phyloP scores from a whole-genome alignment of 2,888 invertebrate genomes.

The Arrhopalites spinosus region DNA sequence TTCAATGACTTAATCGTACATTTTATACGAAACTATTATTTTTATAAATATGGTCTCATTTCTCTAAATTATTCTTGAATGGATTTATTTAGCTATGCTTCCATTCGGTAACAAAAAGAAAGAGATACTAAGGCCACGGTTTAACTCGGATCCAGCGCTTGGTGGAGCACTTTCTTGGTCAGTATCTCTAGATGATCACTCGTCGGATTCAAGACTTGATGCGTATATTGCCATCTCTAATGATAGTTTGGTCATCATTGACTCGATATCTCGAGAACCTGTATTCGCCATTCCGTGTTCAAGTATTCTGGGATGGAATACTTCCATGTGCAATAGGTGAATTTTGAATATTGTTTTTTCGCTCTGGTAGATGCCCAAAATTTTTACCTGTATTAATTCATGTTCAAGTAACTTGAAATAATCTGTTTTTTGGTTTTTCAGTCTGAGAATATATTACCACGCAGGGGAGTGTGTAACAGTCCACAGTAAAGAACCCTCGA shows the following conservation, averaged over 20 bases:
- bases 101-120: slow-evolving; percentile 77
- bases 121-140: slow-evolving; percentile 73
- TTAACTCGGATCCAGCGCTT: slow-evolving; percentile 73
- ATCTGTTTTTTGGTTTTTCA: slow-evolving; percentile 58
- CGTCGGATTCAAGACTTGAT: slow-evolving; percentile 71
- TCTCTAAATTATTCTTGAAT: not conserved
- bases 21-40: too few relatives aligned
- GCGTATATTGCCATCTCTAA: slow-evolving; percentile 84
- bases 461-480: slow-evolving; percentile 90
- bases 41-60: too few relatives aligned
- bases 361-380: not conserved
- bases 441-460: slow-evolving; percentile 84
- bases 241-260: slow-evolving; percentile 85
- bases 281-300: slow-evolving; percentile 84
- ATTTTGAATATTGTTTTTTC: slow-evolving; percentile 18
- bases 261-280: slow-evolving; percentile 78
- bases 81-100: slow-evolving; percentile 68
- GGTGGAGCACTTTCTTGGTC: slow-evolving; percentile 84
- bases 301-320: slow-evolving; percentile 76
- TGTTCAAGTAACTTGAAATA: too few relatives aligned
- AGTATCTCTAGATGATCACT: slow-evolving; percentile 71
- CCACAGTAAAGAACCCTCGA: slow-evolving; percentile 70
- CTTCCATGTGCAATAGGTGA: slow-evolving; percentile 65
- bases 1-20: not conserved
- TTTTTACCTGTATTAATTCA: too few relatives aligned